Percentiles rank a stretch among this genome's conserved stretches.
These are phyloP conservation scores for Simalia tracyae DNA, from an alignment of 2,797 vertebrate species.

Conservation along the genomic window DNA sequence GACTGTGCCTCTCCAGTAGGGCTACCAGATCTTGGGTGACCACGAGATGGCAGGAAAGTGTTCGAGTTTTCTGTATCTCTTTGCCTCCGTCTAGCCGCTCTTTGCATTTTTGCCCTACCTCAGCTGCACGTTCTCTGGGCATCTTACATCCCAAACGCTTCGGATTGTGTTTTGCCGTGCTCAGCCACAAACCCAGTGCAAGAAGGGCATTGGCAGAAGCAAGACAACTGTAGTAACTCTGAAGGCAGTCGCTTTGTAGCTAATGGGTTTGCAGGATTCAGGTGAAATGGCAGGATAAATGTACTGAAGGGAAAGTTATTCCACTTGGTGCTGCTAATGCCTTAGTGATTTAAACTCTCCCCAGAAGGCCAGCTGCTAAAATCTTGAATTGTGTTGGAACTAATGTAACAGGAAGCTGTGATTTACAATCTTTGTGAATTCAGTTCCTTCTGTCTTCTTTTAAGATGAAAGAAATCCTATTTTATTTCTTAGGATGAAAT, in stretches of 20 bases:
- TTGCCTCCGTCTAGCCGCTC: too few relatives aligned
- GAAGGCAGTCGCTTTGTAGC: not conserved
- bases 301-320: constrained; percentile 10
- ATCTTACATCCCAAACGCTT: not conserved
- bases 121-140: accelerated
- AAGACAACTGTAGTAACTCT: accelerated
- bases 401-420: not conserved
- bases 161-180: not conserved
- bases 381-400: constrained; percentile 35
- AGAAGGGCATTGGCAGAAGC: too few relatives aligned
- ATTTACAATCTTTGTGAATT: constrained; percentile 39
- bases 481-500: constrained; percentile 26
- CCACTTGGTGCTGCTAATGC: not conserved
- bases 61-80: too few relatives aligned
- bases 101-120: too few relatives aligned
- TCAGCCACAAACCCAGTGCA: not conserved
- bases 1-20: too few relatives aligned
- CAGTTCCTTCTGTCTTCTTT: not conserved
- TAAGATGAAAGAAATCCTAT: not conserved
- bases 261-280: constrained; percentile 28
- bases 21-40: too few relatives aligned
- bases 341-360: constrained; percentile 41
- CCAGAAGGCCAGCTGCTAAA: constrained; percentile 17
- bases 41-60: too few relatives aligned
- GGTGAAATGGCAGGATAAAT: constrained; percentile 21